phyloP scores from a whole-genome alignment of 2,888 invertebrate genomes.

The Adelognathus sp. region DNA sequence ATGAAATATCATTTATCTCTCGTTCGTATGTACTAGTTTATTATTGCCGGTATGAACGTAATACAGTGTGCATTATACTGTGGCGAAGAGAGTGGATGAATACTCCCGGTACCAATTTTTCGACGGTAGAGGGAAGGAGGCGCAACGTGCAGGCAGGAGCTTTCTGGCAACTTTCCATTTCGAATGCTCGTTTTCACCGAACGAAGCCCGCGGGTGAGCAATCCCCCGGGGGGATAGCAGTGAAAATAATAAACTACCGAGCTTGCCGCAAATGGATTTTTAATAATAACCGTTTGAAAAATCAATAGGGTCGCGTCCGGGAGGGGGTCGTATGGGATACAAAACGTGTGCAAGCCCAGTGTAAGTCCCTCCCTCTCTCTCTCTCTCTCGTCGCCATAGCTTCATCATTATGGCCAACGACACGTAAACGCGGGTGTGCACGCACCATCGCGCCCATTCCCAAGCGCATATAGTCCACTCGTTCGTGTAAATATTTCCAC shows the following conservation, averaged over 20 bases:
- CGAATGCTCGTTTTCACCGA: slow-evolving; percentile 47
- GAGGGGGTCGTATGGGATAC: neutral
- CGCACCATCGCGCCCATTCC: slow-evolving; percentile 5
- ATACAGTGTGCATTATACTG: slow-evolving; percentile 31
- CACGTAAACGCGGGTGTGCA: slow-evolving; percentile 47
- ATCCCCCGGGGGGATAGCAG: slow-evolving; percentile 38
- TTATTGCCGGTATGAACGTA: slow-evolving; percentile 26
- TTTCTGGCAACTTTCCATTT: slow-evolving; percentile 59
- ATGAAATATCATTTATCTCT: slow-evolving; percentile 49
- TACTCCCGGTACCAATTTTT: slow-evolving; percentile 32
- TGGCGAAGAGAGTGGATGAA: slow-evolving; percentile 34
- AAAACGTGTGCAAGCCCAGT: neutral
- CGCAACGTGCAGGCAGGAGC: neutral
- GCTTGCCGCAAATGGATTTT: slow-evolving; percentile 63
- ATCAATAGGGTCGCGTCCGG: slow-evolving; percentile 58
- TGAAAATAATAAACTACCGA: slow-evolving; percentile 54
- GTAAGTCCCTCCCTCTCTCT: slow-evolving; percentile 7
- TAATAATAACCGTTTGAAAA: slow-evolving; percentile 63
- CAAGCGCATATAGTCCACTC: slow-evolving; percentile 16
- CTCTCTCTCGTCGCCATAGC: slow-evolving; percentile 62
- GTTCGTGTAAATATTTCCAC: slow-evolving; percentile 59
- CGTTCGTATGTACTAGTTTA: slow-evolving; percentile 11
- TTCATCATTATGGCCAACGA: slow-evolving; percentile 66
- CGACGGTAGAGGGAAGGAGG: neutral
- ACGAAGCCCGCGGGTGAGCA: slow-evolving; percentile 39